Evolutionary conservation across 2,888 invertebrate species (phyloP).

Genomic region (Calliopum simillimum): DNA sequence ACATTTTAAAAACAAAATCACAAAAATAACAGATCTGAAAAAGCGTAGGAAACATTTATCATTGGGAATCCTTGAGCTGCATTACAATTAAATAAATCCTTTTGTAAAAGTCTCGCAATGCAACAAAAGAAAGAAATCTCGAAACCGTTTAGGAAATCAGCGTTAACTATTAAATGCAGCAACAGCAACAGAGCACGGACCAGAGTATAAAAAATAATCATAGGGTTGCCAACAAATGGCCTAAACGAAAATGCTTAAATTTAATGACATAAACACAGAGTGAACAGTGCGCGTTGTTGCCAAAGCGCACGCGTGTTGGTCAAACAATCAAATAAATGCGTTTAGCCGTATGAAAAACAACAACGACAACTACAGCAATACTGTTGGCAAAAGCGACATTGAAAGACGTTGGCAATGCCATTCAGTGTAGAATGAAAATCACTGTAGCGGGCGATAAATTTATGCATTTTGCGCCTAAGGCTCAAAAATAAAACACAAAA

Average conservation of each 20-base stretch:
- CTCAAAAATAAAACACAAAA: too few species aligned
- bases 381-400: background rate
- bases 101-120: constrained; percentile 54
- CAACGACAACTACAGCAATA: background rate
- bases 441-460: constrained; percentile 34
- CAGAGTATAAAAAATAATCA: constrained; percentile 49
- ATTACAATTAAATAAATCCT: constrained; percentile 62
- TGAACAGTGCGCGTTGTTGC: constrained; percentile 29
- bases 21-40: constrained; percentile 9
- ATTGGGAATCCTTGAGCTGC: constrained; percentile 50
- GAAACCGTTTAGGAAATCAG: constrained; percentile 18
- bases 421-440: background rate
- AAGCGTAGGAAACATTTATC: constrained; percentile 66
- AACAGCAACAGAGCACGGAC: constrained; percentile 41
- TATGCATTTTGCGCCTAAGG: constrained; percentile 16
- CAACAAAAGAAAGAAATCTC: constrained; percentile 10
- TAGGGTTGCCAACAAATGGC: constrained; percentile 60
- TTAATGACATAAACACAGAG: constrained; percentile 63
- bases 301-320: constrained; percentile 38
- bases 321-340: constrained; percentile 39
- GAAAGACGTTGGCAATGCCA: background rate
- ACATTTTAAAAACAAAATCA: constrained; percentile 28
- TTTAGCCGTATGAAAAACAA: background rate
- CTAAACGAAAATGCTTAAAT: constrained; percentile 66
- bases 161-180: constrained; percentile 10